Conservation (phyloP, 2,113 vertebrate species). For the Galeopterus variegatus region DNA sequence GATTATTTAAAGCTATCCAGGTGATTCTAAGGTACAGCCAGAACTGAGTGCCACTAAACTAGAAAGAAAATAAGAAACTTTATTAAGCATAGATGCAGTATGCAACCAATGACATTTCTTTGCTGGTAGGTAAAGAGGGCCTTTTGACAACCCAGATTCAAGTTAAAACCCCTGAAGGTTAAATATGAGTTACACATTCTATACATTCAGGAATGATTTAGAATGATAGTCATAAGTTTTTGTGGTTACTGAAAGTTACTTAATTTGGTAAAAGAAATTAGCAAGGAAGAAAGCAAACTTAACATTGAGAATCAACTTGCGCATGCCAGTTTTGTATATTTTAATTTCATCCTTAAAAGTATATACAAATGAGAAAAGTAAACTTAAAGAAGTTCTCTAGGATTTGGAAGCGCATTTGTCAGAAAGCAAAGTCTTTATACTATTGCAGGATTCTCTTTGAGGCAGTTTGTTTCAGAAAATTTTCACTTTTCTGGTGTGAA, state of each 20-base stretch:
- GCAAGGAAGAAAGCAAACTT: neutral
- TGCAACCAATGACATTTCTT: neutral
- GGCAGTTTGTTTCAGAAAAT: neutral
- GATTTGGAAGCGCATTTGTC: neutral
- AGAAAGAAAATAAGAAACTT: conserved; percentile 50
- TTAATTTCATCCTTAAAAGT: conserved; percentile 19
- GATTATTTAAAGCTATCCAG: neutral
- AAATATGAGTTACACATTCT: neutral
- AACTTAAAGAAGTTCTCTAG: neutral
- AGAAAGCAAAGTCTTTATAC: neutral
- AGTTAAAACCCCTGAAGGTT: neutral
- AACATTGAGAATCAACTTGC: neutral
- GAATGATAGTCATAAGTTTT: neutral
- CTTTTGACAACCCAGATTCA: conserved; percentile 11
- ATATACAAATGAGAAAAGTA: neutral
- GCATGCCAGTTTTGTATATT: neutral
- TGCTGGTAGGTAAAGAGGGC: neutral
- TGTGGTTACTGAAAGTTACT: neutral
- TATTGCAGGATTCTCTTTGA: neutral
- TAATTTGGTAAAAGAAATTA: neutral
- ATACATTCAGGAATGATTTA: conserved; percentile 14
- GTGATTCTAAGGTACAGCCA: neutral
- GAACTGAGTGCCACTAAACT: neutral
- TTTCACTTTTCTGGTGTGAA: neutral
- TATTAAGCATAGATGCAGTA: neutral